phyloP scores from a whole-genome alignment of 2,113 vertebrate species.

The Chrysochloris asiatica region DNA sequence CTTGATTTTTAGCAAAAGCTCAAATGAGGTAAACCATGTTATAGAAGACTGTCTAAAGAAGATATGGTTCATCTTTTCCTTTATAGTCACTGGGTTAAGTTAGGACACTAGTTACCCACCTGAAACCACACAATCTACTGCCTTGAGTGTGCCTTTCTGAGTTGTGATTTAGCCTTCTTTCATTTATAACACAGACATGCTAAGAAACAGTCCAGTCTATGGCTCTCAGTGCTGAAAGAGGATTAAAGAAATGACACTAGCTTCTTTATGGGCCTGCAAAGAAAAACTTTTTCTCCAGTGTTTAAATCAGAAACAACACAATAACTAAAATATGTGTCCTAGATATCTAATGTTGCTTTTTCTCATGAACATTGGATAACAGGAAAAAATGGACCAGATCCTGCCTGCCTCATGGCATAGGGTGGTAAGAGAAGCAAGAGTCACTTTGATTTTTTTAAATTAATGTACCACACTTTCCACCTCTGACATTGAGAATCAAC shows the following conservation, averaged over 20 bases:
- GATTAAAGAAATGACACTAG: background rate
- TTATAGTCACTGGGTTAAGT: background rate
- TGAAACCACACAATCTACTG: background rate
- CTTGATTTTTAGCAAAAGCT: conserved; percentile 9
- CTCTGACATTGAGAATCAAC: background rate
- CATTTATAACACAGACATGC: background rate
- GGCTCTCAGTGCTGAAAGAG: background rate
- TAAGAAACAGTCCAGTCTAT: background rate
- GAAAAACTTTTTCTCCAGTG: background rate
- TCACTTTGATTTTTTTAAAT: background rate
- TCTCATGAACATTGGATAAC: background rate
- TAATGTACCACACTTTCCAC: background rate
- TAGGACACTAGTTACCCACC: background rate
- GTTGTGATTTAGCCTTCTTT: background rate
- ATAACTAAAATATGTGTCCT: background rate
- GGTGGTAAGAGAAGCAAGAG: background rate
- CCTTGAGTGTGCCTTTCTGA: background rate
- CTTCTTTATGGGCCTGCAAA: background rate
- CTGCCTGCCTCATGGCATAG: background rate
- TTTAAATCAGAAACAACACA: background rate
- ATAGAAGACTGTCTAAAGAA: background rate
- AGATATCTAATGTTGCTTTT: background rate
- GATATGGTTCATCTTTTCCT: background rate
- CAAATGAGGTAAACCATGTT: background rate
- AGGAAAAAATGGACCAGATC: background rate